Evolutionary conservation across 2,888 invertebrate genomes (phyloP), one percentile per base, ranked within the genome.

Genomic region (Epinotia brunnichana): DNA sequence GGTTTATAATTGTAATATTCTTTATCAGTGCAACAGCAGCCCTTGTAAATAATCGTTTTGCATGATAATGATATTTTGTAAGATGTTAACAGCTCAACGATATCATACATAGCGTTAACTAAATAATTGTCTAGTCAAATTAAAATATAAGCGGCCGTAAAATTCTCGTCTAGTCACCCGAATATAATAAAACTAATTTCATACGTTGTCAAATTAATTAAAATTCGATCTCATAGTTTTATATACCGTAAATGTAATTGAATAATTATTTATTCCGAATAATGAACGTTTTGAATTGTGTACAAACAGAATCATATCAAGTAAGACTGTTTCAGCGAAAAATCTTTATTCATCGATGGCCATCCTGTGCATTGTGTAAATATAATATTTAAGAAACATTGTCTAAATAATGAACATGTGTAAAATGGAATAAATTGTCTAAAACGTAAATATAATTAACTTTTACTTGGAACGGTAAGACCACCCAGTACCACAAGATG

Each of bases 371-470:
- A 91, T 91, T 90, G 78, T 93, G 92, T 93, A 92, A 90, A 93
- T 92, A 93, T 91, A 85, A 81, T 78, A 77, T 78, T 53, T 90
- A 90, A 91, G 90, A 76, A 80, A 87, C 84, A 84, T 87, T 86
- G 87, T 91, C 88, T 90, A 85, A 87, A 87, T 89, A 89, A 89
- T 85, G 83, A 90, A 91, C 90, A 90, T 90, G 92, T 92, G 92
- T 93, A 92, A 90, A 92, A 92, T 91, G 84, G 89, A 92, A 91
- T 92, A 93, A 93, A 93, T 89, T 90, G 88, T 92, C 88, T 89
- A 90, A 92, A 92, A 91, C 80, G 88, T 88, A 89, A 62, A 51
- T 59, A 72, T 71, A 70, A 76, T 78, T 83, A 79, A 78, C 77
- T 81, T 76, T 74, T 74, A 74, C 70, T 77, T 74, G 66, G 66